Evolutionary conservation across 2,797 vertebrate species (phyloP), one percentile per base, ranked within the genome.

Genomic region (Lophotriccus pileatus): DNA sequence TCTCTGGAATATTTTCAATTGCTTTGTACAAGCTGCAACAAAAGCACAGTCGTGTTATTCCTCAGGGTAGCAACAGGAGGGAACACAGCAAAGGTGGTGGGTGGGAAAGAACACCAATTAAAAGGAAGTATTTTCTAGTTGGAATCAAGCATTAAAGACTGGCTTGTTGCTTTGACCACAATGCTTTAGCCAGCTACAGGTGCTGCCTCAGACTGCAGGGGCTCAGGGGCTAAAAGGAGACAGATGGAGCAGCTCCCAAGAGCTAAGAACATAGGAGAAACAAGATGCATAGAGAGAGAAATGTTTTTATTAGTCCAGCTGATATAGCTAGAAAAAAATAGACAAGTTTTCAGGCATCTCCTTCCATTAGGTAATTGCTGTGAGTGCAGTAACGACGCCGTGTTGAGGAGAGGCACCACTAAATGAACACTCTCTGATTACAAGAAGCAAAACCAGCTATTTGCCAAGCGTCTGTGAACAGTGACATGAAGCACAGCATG

Each of bases 391-490:
- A 84, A 88, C 2, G 0, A 76, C 1, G 11, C 63, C 1, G 10
- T 63, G 67, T 44, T 52, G 79, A 66, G 72, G 78, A 94, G 53
- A 87, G 85, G 73, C 79, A 80, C 66, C 74, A 67, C 80, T 87
- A 90, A 93, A 91, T 70, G 86, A 96, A 90, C 87, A 55, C 34
- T 34, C 91, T 87, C 64, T 88, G 83, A 92, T 84, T 84, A 86
- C 85, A 91, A 73, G 87, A 73, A 74, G 80, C 91, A 88, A 80
- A 72, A 94, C 72, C 82, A 84, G 87, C 91, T 81, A 70, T 89
- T 92, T 81, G 53, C 84, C 58, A 89, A 91, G 89, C 34, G 0
- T 43, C 84, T 92, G 58, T 82, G 73, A 86, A 79, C 67, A 76
- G 70, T 41, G 87, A 78, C 87, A 43, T 4, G 2, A 81, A 91